phyloP scores from a whole-genome alignment of 2,888 invertebrate species.

The Ectemnius lituratus region DNA sequence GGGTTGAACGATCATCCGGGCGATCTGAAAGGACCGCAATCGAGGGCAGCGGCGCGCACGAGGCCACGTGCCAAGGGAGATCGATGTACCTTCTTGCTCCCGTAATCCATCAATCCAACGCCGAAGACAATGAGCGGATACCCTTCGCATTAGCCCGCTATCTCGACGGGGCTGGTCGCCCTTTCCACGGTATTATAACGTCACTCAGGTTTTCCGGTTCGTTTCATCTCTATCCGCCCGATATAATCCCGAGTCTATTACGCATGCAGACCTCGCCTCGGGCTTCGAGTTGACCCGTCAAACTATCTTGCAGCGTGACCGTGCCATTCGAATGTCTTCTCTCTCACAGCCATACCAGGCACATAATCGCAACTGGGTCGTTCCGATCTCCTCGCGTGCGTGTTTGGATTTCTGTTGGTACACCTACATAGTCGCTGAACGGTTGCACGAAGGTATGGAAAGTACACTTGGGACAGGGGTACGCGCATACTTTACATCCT shows the following conservation, averaged over 20 bases:
- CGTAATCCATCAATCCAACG: constrained; percentile 53
- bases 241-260: constrained; percentile 44
- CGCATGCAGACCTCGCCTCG: constrained; percentile 43
- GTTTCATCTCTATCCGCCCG: constrained; percentile 50
- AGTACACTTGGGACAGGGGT: no score
- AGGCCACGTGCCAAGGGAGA: constrained; percentile 21
- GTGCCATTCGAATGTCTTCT: background rate
- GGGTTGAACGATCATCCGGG: constrained; percentile 29
- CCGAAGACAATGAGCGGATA: constrained; percentile 57
- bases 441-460: no score
- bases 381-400: no score
- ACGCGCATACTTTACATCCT: no score
- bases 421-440: no score
- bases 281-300: no score
- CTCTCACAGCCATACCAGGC: background rate
- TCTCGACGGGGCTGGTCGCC: constrained; percentile 19
- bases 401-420: no score
- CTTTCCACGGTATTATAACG: constrained; percentile 47
- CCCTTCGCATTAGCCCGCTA: constrained; percentile 43
- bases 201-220: constrained; percentile 55
- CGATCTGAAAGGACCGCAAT: constrained; percentile 28
- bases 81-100: constrained; percentile 53
- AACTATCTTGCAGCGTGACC: no score
- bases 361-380: no score
- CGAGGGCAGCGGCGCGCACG: constrained; percentile 11